A percentile compares a stretch with the other conserved stretches of the same genome.
phyloP scores from a whole-genome alignment of 2,888 invertebrate species.

The Dorcus hopei region DNA sequence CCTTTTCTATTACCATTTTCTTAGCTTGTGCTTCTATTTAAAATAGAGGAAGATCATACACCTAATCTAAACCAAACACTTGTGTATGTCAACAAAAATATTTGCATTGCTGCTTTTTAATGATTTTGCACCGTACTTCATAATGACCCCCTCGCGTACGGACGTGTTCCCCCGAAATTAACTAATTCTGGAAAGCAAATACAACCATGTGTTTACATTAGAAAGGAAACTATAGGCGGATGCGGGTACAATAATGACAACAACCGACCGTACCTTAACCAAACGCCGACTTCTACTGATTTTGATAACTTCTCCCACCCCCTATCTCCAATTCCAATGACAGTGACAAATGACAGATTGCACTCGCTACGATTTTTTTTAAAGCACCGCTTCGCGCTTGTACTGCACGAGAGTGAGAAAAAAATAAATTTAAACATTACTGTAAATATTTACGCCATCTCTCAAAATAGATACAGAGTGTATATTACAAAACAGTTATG shows the following conservation, averaged over 20 bases:
- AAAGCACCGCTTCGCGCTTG: not conserved
- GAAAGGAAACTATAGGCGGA: constrained; percentile 24
- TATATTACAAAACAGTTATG: constrained; percentile 8
- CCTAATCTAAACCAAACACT: constrained; percentile 41
- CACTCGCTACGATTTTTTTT: not conserved
- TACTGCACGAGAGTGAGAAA: not conserved
- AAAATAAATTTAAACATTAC: constrained; percentile 24
- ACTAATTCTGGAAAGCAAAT: constrained; percentile 17
- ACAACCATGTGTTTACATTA: constrained; percentile 26
- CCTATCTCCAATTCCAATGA: not conserved
- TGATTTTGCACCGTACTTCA: constrained; percentile 24
- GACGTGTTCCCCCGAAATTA: not conserved
- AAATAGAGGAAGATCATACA: constrained; percentile 34
- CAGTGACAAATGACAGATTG: constrained; percentile 8
- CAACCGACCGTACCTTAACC: constrained; percentile 9
- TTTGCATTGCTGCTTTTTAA: constrained; percentile 34
- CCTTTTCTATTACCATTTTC: constrained; percentile 21
- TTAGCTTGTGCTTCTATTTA: constrained; percentile 28
- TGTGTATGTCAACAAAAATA: constrained; percentile 40
- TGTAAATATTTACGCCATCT: constrained; percentile 26
- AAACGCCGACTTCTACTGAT: constrained; percentile 1
- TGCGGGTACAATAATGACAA: constrained; percentile 19
- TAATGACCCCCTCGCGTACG: constrained; percentile 5
- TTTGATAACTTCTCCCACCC: not conserved
- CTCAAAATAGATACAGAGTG: constrained; percentile 23